Conservation (phyloP, 1,140 invertebrate species). For the Hesperophylax magnus region DNA sequence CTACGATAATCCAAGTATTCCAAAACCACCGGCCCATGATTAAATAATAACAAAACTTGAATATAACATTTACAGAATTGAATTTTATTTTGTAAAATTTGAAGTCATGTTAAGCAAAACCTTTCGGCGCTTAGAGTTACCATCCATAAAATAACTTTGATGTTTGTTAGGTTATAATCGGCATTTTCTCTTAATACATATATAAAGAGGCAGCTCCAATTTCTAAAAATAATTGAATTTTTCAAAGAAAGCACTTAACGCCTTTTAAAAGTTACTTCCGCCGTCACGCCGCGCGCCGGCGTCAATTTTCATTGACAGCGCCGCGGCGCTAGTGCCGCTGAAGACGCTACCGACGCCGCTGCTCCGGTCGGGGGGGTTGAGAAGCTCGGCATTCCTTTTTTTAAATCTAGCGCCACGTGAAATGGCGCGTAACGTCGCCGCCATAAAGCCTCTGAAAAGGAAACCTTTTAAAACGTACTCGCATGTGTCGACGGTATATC, state of each 20-base stretch:
- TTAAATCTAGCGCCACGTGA: not conserved
- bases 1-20: too few relatives aligned
- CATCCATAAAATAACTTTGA: too few relatives aligned
- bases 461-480: constrained; percentile 15
- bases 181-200: too few relatives aligned
- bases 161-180: too few relatives aligned
- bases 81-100: too few relatives aligned
- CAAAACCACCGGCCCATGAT: too few relatives aligned
- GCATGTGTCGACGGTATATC: not conserved
- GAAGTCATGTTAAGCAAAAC: too few relatives aligned
- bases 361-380: not conserved
- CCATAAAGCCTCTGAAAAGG: not conserved
- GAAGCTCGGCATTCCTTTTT: not conserved
- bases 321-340: not conserved
- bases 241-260: constrained; percentile 29
- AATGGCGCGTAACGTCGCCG: constrained; percentile 9
- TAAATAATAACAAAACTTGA: too few relatives aligned
- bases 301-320: constrained; percentile 6
- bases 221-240: not conserved
- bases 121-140: too few relatives aligned
- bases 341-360: not conserved
- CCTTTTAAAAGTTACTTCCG: not conserved
- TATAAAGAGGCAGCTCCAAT: not conserved
- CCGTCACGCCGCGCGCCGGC: not conserved
- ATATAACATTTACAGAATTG: too few relatives aligned